A percentile compares a stretch with the other conserved stretches of the same genome.
Evolutionary conservation across 2,888 invertebrate genomes (phyloP).

Genomic region (Perithous albicinctus): DNA sequence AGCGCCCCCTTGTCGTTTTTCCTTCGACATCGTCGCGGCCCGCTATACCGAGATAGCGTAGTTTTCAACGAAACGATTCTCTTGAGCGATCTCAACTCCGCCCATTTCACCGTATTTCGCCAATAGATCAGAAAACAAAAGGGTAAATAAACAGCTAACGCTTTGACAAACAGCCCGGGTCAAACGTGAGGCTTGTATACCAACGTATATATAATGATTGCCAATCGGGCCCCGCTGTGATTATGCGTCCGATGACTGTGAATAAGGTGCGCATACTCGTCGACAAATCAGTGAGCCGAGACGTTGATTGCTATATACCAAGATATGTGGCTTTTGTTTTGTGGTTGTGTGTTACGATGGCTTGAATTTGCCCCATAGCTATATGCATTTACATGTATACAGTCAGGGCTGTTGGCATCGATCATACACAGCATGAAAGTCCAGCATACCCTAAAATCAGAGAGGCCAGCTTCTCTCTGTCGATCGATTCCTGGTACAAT

Average conservation of each 20-base stretch:
- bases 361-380: background rate
- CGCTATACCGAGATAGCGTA: slow-evolving; percentile 57
- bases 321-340: slow-evolving; percentile 10
- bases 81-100: slow-evolving; percentile 52
- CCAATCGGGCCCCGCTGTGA: slow-evolving; percentile 4
- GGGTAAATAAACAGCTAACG: background rate
- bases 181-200: background rate
- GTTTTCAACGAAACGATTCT: slow-evolving; percentile 67
- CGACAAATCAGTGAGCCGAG: slow-evolving; percentile 1
- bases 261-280: background rate
- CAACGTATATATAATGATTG: background rate
- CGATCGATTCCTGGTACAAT: slow-evolving; percentile 77
- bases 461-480: slow-evolving; percentile 16
- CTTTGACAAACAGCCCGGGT: slow-evolving; percentile 1
- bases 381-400: background rate
- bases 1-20: slow-evolving; percentile 50
- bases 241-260: slow-evolving; percentile 33
- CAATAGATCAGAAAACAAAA: slow-evolving; percentile 43
- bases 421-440: slow-evolving; percentile 18
- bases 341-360: background rate
- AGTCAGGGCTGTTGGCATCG: slow-evolving; percentile 12
- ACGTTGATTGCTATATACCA: slow-evolving; percentile 25
- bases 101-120: slow-evolving; percentile 40
- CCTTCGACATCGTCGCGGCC: slow-evolving; percentile 29
- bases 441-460: slow-evolving; percentile 19